Percentiles rank a stretch among this genome's conserved stretches.
phyloP scores from a whole-genome alignment of 1,140 invertebrate species.

The Sminthurides bifidus region DNA sequence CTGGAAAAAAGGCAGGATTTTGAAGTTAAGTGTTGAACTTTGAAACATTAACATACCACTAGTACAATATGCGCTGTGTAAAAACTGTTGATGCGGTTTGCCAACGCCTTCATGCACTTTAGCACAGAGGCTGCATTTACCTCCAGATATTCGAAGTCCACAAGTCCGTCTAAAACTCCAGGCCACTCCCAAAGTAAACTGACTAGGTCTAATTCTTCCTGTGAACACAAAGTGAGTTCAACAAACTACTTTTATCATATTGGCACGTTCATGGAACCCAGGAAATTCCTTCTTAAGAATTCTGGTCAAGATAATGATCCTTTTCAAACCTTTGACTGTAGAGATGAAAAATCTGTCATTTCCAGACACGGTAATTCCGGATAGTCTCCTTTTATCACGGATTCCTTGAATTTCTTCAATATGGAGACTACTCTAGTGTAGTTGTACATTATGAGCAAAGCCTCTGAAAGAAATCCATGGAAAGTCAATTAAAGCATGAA shows the following conservation, averaged over 20 bases:
- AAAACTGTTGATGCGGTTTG: conserved; percentile 6
- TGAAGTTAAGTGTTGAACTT: background rate
- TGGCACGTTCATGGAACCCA: background rate
- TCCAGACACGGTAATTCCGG: background rate
- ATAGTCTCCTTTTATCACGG: background rate
- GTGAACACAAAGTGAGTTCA: background rate
- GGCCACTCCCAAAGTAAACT: conserved; percentile 13
- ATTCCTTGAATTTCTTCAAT: background rate
- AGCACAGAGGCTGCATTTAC: background rate
- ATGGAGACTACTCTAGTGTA: conserved; percentile 10
- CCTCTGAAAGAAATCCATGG: too few relatives aligned
- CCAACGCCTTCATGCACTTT: conserved; percentile 2
- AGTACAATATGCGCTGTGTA: conserved; percentile 4
- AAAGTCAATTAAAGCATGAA: too few relatives aligned
- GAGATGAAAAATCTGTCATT: background rate
- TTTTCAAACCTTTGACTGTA: background rate
- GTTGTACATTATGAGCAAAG: conserved; percentile 11
- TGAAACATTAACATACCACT: background rate
- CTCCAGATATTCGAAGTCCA: conserved; percentile 4
- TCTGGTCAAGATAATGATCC: too few relatives aligned
- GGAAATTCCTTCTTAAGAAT: background rate
- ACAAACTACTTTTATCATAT: background rate
- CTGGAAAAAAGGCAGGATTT: too few relatives aligned
- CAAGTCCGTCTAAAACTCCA: background rate
- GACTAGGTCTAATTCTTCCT: conserved; percentile 10